Percentiles rank a stretch among this genome's conserved stretches.
Conservation (phyloP, 2,113 vertebrate species). For the Thunnus thynnus region DNA sequence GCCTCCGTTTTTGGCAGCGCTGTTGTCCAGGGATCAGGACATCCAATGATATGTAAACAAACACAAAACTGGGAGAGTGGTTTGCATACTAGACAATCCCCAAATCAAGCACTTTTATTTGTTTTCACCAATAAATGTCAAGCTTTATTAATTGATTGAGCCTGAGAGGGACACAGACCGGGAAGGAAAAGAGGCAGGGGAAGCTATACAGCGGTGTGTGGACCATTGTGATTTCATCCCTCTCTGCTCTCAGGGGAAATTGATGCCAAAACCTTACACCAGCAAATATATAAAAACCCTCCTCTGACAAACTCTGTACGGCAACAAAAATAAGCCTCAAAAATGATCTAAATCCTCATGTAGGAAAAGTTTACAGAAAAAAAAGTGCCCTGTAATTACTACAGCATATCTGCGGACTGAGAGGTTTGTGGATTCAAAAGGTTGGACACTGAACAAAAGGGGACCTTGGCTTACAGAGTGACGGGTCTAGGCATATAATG, state of each 20-base stretch:
- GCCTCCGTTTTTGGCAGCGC: slow-evolving; percentile 49
- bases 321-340: slow-evolving; percentile 15
- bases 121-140: slow-evolving; percentile 67
- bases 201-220: slow-evolving; percentile 9
- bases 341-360: slow-evolving; percentile 43
- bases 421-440: slow-evolving; percentile 55
- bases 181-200: slow-evolving; percentile 5
- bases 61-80: slow-evolving; percentile 45
- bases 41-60: slow-evolving; percentile 69
- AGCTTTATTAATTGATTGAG: slow-evolving; percentile 67
- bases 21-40: slow-evolving; percentile 39
- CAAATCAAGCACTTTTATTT: slow-evolving; percentile 46
- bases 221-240: slow-evolving; percentile 34
- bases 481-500: slow-evolving; percentile 48
- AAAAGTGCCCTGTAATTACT: slow-evolving; percentile 45
- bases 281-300: slow-evolving; percentile 20
- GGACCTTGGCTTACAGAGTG: slow-evolving; percentile 50
- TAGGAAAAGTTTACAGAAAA: slow-evolving; percentile 42
- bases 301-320: slow-evolving; percentile 15
- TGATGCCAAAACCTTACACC: slow-evolving; percentile 34
- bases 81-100: slow-evolving; percentile 56
- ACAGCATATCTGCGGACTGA: slow-evolving; percentile 41
- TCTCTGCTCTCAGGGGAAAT: slow-evolving; percentile 14
- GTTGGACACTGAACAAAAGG: slow-evolving; percentile 68
- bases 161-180: slow-evolving; percentile 40